Conservation (phyloP, 2,113 vertebrate species). For the Dascyllus trimaculatus region DNA sequence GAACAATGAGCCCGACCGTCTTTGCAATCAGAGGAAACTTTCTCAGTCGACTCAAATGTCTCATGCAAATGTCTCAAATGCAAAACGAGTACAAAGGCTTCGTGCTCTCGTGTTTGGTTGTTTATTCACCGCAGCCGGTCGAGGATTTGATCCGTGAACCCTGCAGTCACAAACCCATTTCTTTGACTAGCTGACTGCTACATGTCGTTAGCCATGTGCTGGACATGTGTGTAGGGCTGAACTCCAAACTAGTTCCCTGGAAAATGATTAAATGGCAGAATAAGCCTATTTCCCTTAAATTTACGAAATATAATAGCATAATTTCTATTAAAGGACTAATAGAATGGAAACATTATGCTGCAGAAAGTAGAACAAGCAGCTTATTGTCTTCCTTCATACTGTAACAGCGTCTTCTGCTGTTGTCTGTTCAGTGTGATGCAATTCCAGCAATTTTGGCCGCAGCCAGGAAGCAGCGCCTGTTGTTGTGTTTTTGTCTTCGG, state of each 20-base stretch:
- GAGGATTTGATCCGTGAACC: constrained; percentile 11
- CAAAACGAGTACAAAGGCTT: background rate
- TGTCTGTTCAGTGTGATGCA: background rate
- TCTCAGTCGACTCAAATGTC: background rate
- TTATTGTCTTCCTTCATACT: too few species aligned
- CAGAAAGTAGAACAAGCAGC: background rate
- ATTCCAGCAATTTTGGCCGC: background rate
- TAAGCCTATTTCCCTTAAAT: background rate
- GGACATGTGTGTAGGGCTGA: constrained; percentile 16
- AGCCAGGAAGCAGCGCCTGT: background rate
- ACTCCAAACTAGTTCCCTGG: background rate
- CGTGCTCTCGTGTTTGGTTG: background rate
- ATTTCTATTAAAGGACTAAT: background rate
- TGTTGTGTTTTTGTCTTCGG: background rate
- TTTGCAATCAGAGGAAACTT: background rate
- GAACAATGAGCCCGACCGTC: background rate
- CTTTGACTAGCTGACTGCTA: constrained; percentile 24
- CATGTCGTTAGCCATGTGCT: constrained; percentile 40
- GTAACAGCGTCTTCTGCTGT: too few species aligned
- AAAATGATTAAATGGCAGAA: background rate
- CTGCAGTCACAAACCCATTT: constrained; percentile 18
- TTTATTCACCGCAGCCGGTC: constrained; percentile 8
- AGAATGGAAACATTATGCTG: background rate
- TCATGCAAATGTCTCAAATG: background rate
- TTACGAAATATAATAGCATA: background rate